A percentile compares a stretch with the other conserved stretches of the same genome.
Conservation (phyloP, 2,113 vertebrate genomes). For the Otolemur garnettii region DNA sequence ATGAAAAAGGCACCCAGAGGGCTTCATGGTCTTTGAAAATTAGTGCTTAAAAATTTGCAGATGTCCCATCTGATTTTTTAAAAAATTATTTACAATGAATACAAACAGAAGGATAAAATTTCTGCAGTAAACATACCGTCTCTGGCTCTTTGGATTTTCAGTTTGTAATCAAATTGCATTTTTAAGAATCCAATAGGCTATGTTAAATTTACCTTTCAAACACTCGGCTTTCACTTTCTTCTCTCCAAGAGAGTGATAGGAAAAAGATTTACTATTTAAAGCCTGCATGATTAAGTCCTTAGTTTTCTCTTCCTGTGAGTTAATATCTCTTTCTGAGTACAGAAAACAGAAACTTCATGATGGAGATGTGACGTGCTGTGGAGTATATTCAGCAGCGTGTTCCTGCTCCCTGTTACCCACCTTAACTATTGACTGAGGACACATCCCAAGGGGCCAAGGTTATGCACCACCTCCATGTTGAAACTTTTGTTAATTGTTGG, state of each 20-base stretch:
- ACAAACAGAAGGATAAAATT: conserved; percentile 74
- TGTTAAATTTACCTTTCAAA: conserved; percentile 13
- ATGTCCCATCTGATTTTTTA: conserved; percentile 71
- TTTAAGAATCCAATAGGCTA: conserved; percentile 24
- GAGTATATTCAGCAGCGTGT: fast-evolving
- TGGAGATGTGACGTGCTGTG: no score
- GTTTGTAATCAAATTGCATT: conserved; percentile 61
- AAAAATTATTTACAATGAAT: conserved; percentile 77
- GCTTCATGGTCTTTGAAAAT: conserved; percentile 81
- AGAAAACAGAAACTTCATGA: background rate
- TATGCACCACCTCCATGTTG: background rate
- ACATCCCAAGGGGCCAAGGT: background rate
- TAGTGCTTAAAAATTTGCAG: conserved; percentile 82
- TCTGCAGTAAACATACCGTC: conserved; percentile 54
- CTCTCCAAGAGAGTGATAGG: background rate
- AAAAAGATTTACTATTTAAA: background rate
- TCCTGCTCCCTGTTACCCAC: background rate
- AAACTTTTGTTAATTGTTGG: background rate
- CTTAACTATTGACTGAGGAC: background rate
- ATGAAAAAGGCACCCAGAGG: conserved; percentile 76
- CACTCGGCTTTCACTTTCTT: conserved; percentile 7
- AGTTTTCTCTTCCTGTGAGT: background rate
- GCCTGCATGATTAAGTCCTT: background rate
- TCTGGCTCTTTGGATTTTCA: conserved; percentile 54
- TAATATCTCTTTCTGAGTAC: background rate